Evolutionary conservation across 2,888 invertebrate species (phyloP).

Genomic region (Pseudoips prasinana): DNA sequence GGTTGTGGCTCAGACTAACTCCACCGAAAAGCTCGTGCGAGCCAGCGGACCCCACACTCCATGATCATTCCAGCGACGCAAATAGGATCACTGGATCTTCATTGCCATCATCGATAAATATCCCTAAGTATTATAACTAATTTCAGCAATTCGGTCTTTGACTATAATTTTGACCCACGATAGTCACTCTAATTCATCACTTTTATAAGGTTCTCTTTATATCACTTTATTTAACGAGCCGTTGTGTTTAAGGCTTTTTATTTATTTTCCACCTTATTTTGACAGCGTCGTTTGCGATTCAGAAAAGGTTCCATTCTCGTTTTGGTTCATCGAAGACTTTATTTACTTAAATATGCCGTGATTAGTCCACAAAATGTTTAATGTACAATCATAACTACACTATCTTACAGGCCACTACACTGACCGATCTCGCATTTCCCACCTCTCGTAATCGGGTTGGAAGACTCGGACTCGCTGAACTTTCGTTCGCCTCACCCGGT

Average conservation of each 20-base stretch:
- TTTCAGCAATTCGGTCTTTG: conserved; percentile 50
- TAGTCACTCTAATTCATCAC: conserved; percentile 46
- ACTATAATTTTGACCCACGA: conserved; percentile 36
- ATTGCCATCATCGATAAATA: conserved; percentile 52
- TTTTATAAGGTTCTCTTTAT: conserved; percentile 56
- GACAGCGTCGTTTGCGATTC: conserved; percentile 46
- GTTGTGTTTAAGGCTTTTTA: conserved; percentile 72
- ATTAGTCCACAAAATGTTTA: conserved; percentile 40
- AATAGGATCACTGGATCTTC: conserved; percentile 37
- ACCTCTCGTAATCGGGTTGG: conserved; percentile 76
- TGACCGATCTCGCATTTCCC: conserved; percentile 60
- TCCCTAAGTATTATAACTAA: conserved; percentile 52
- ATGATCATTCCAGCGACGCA: conserved; percentile 51
- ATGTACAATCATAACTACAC: conserved; percentile 41
- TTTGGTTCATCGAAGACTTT: conserved; percentile 4
- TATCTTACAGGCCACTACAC: conserved; percentile 59
- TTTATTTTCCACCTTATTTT: conserved; percentile 77
- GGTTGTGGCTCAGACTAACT: conserved; percentile 70
- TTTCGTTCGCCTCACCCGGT: no score
- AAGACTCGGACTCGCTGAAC: conserved; percentile 73
- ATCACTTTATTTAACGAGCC: conserved; percentile 42
- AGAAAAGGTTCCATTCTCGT: conserved; percentile 28
- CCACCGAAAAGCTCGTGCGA: conserved; percentile 59
- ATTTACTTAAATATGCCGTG: conserved; percentile 19
- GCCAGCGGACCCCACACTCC: conserved; percentile 66